phyloP scores from a whole-genome alignment of 2,797 vertebrate genomes.

The Hydrocynus forskahlii region DNA sequence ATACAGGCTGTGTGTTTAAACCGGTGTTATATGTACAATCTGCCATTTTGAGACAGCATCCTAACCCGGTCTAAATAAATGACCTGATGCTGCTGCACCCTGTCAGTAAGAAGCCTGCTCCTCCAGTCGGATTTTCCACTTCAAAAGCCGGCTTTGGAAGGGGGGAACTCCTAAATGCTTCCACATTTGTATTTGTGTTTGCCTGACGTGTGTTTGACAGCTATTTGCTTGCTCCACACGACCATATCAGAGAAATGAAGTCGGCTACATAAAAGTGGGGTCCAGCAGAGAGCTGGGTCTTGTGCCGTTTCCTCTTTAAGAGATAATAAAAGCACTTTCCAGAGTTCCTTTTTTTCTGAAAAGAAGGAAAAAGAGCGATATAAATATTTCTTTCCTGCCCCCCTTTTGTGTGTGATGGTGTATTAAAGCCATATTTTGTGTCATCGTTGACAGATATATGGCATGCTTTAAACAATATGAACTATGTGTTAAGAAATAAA shows the following conservation, averaged over 20 bases:
- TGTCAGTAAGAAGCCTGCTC: constrained; percentile 32
- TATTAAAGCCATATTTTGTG: constrained; percentile 85
- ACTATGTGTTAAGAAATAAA: constrained; percentile 87
- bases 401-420: constrained; percentile 73
- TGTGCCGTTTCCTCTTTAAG: constrained; percentile 57
- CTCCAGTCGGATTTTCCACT: constrained; percentile 31
- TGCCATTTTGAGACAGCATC: constrained; percentile 2
- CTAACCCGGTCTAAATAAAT: constrained; percentile 20
- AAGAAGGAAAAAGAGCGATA: constrained; percentile 53
- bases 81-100: constrained; percentile 3
- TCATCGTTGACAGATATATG: constrained; percentile 81
- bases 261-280: not conserved
- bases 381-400: constrained; percentile 78
- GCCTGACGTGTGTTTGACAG: constrained; percentile 46
- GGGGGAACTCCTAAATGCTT: constrained; percentile 40
- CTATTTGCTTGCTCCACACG: constrained; percentile 43
- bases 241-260: constrained; percentile 11
- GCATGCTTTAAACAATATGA: constrained; percentile 85
- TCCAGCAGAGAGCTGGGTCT: constrained; percentile 38
- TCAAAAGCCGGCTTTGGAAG: constrained; percentile 19
- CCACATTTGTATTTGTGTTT: constrained; percentile 42
- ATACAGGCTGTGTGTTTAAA: not conserved
- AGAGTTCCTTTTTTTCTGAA: constrained; percentile 55
- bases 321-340: constrained; percentile 60
- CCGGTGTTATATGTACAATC: not conserved